phyloP scores from a whole-genome alignment of 2,888 invertebrate genomes.

The Parnassius mnemosyne region DNA sequence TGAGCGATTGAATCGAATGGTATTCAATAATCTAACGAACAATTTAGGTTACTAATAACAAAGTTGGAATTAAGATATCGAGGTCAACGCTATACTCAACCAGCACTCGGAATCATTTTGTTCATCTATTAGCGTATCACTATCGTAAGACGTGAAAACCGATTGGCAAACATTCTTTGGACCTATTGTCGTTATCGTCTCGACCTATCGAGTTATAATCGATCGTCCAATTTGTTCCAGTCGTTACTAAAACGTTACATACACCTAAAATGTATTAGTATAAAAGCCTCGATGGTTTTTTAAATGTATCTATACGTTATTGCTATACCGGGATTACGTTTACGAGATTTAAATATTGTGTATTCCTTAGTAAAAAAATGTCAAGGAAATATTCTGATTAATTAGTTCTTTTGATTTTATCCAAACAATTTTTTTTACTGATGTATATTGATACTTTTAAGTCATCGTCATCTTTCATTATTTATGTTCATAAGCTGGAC shows the following conservation, averaged over 20 bases:
- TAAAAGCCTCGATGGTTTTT: background rate
- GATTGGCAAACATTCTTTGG: constrained; percentile 5
- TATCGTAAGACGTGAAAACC: constrained; percentile 1
- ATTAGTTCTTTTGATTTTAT: too few species aligned
- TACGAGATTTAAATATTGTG: too few species aligned
- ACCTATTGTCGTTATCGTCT: too few species aligned
- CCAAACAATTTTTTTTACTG: too few species aligned
- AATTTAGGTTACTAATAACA: constrained; percentile 1
- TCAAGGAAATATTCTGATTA: too few species aligned
- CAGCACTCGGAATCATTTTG: background rate
- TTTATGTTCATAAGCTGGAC: too few species aligned
- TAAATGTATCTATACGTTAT: background rate
- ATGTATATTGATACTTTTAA: too few species aligned
- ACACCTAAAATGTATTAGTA: background rate
- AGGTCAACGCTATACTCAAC: constrained; percentile 7
- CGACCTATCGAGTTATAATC: background rate
- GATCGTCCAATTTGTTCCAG: constrained; percentile 2
- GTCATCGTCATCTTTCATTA: too few species aligned
- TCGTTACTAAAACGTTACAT: background rate
- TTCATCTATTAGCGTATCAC: constrained; percentile 9
- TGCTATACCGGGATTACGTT: background rate
- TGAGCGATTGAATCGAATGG: background rate
- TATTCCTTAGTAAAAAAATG: too few species aligned
- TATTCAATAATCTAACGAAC: background rate
- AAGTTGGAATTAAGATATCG: constrained; percentile 4